These are phyloP conservation scores for Stegana nigrithorax DNA, from an alignment of 2,888 invertebrate species.

Conservation along the genomic window DNA sequence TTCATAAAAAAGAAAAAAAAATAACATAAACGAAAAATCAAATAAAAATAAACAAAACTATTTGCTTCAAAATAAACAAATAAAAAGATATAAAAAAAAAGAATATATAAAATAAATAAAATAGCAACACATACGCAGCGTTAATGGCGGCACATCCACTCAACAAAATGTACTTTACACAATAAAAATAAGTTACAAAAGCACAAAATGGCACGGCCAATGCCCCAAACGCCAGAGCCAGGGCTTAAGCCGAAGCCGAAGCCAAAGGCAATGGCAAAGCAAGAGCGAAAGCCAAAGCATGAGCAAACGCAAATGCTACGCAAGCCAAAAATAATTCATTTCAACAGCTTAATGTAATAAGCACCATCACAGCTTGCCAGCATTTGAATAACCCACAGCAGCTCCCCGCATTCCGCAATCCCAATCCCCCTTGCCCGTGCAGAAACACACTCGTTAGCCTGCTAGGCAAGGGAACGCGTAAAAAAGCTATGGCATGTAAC, in stretches of 20 bases:
- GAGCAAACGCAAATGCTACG: background rate
- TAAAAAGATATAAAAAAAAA: background rate
- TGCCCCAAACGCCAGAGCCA: conserved; percentile 8
- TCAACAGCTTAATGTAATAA: conserved; percentile 7
- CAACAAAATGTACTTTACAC: background rate
- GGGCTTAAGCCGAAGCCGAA: too few relatives aligned
- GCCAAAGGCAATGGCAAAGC: conserved; percentile 2
- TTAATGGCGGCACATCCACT: background rate
- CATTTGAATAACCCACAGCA: background rate
- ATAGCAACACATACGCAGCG: background rate
- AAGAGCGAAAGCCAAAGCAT: background rate
- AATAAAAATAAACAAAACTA: background rate
- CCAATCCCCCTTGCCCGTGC: too few relatives aligned
- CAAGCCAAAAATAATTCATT: background rate
- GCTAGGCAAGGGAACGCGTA: too few relatives aligned
- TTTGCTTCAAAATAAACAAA: background rate
- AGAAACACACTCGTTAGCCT: too few relatives aligned
- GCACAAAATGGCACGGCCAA: conserved; percentile 45
- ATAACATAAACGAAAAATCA: background rate
- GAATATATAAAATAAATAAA: background rate
- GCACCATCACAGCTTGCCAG: background rate
- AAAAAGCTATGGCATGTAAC: too few relatives aligned
- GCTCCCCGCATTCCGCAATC: background rate
- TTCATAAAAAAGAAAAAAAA: background rate
- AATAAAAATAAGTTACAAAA: conserved; percentile 39